phyloP scores from a whole-genome alignment of 1,140 invertebrate species.

The Drosophila aff. region DNA sequence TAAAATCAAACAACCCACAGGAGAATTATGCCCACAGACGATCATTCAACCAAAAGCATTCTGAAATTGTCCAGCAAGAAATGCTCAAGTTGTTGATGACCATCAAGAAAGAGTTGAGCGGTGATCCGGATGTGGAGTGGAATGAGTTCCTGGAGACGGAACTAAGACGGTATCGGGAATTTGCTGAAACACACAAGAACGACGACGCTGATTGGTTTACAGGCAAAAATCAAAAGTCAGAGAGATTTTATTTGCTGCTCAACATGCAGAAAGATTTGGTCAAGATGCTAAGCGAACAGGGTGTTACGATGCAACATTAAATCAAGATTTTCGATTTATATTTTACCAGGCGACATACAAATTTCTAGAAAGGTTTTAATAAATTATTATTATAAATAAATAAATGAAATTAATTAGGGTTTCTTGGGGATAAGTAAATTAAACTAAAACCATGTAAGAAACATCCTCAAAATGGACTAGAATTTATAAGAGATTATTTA shows the following conservation, averaged over 20 bases:
- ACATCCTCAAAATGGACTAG: too few species aligned
- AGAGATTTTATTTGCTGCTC: conserved; percentile 57
- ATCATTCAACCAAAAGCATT: neutral
- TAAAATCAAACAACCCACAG: neutral
- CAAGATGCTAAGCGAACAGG: conserved; percentile 49
- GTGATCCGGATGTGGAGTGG: conserved; percentile 7
- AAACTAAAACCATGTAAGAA: too few species aligned
- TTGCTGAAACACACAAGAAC: conserved; percentile 17
- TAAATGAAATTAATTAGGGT: neutral
- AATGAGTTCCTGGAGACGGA: conserved; percentile 61
- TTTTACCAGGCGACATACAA: neutral
- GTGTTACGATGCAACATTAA: conserved; percentile 1
- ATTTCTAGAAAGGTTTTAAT: neutral
- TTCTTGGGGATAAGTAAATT: too few species aligned
- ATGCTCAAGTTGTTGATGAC: conserved; percentile 40
- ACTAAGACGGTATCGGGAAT: conserved; percentile 54
- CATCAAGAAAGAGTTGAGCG: conserved; percentile 59
- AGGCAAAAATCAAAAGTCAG: neutral
- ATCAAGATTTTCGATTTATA: neutral
- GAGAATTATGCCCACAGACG: neutral
- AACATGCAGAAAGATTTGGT: conserved; percentile 71
- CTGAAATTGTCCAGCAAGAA: neutral
- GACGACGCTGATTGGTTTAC: conserved; percentile 18
- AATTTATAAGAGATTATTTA: neutral
- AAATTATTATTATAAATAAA: neutral